Base-by-base conservation (phyloP, 2,797 vertebrate species). In the Tapera naevia region DNA sequence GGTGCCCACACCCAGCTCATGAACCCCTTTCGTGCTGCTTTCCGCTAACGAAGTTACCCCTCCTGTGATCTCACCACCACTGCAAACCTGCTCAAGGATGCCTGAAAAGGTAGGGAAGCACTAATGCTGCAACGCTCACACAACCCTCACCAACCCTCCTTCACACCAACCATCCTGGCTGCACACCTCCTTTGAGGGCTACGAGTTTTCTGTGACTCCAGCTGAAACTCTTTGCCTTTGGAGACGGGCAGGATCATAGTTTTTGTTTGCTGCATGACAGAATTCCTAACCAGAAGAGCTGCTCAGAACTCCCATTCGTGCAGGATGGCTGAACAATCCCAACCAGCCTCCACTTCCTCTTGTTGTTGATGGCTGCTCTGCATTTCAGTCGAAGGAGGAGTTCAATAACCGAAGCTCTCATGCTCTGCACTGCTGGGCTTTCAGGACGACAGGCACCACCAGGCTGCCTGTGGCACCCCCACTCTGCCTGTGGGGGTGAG, bases 191-290 rank as follows among this genome's bases (percentile, higher is more conserved):
- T 3, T 2, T 5, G 33, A 73, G 21, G 66, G 30, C 21, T 7
- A 39, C 5, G 23, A 5, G 30, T 28, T 54, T 21, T 1, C n/a
- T 12, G 18, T 28, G 11, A 35, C 41, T 82, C 37, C 90, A 75
- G 54, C 70, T 18, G 15, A 43, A 62, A 32, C 39, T 16, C 7
- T 5, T 15, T 2, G 13, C 46, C 11, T 17, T 57, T 11, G 27
- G 54, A 72, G 70, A 37, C 41, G 5, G 22, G 48, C 3, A 17
- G 48, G 12, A 62, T 27, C 7, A 2, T 5, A 32, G 9, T 32
- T 57, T 37, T 35, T 35, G 0, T 25, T 48, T 73, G 39, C 28
- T 32, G 2, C 0, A 0, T 2, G 14, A 50, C 3, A 7, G 25
- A 80, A 64, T n/a, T 32, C 37, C 70, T 46, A 32, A 39, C 25